These are phyloP conservation scores for Pollachius pollachius DNA, from an alignment of 2,113 vertebrate species.

Conservation along the genomic window DNA sequence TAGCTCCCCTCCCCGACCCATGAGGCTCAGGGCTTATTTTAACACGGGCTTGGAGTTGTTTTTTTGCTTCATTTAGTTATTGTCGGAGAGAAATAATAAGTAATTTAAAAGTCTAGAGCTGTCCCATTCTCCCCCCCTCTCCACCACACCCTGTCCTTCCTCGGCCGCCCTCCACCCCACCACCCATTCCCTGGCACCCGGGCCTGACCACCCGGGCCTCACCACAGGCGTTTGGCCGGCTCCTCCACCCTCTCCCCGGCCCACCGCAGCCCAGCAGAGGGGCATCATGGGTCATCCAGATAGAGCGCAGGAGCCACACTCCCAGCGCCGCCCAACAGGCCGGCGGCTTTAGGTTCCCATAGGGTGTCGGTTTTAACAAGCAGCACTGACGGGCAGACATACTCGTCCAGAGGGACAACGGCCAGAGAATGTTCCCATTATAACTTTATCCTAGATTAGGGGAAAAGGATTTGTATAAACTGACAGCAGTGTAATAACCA, in stretches of 20 bases:
- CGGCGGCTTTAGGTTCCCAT: background rate
- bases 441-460: background rate
- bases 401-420: background rate
- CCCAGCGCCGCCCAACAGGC: background rate
- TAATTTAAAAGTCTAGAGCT: slow-evolving; percentile 40
- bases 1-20: slow-evolving; percentile 56
- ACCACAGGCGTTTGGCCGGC: background rate
- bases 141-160: background rate
- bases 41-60: slow-evolving; percentile 46
- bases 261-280: slow-evolving; percentile 36
- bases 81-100: slow-evolving; percentile 52
- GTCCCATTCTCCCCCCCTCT: slow-evolving; percentile 14
- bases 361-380: too few species aligned
- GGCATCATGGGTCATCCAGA: slow-evolving; percentile 46
- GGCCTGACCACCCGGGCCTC: slow-evolving; percentile 12
- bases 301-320: slow-evolving; percentile 5
- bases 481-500: too few species aligned
- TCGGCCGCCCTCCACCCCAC: too few species aligned
- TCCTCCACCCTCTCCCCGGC: slow-evolving; percentile 31
- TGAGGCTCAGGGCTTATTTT: slow-evolving; percentile 55
- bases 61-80: slow-evolving; percentile 66
- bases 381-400: background rate
- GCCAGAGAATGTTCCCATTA: background rate
- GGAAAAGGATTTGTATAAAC: too few species aligned
- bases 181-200: slow-evolving; percentile 42